Evolutionary conservation across 2,888 invertebrate species (phyloP), one percentile per base, ranked within the genome.

Genomic region (Mesorhabditis belari): DNA sequence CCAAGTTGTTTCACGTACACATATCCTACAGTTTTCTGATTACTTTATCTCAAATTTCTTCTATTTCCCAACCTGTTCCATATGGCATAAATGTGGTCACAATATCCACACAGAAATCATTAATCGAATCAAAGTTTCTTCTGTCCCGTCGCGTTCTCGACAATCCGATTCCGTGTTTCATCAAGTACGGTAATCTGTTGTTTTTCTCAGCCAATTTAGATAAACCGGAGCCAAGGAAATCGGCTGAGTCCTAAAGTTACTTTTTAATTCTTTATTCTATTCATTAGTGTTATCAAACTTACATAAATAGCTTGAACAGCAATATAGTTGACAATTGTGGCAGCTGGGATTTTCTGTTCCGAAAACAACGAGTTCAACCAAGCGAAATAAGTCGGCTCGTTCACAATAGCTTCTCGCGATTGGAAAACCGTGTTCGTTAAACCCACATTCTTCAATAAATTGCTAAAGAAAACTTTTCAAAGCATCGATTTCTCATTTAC

Each of bases 31-130:
- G 49, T n/a, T n/a, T n/a, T n/a, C n/a, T n/a, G n/a, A n/a, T n/a
- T n/a, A n/a, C n/a, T n/a, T n/a, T n/a, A n/a, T n/a, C n/a, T n/a
- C n/a, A n/a, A n/a, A n/a, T n/a, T n/a, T n/a, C n/a, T n/a, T n/a
- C n/a, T n/a, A n/a, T n/a, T 35, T 35, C n/a, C 17, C 5, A 21
- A 56, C 74, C 74, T 23, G 76, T 68, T 55, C 74, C 75, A 49
- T 77, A 76, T 23, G 76, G 76, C 73, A 77, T 75, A 58, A 67
- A 73, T 23, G 66, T 67, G 49, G 68, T 69, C 4, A 71, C 29
- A n/a, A 67, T 53, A 27, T 70, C 70, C 25, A 75, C 58, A 53
- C 76, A 76, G 49, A 59, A 67, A 49, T 65, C 55, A 3, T 59
- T 51, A 9, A 51, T 29, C 0, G 59, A 62, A 21, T 67, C 64